Base-by-base conservation (phyloP, 2,113 vertebrate genomes). In the Oreotrochilus melanogaster region DNA sequence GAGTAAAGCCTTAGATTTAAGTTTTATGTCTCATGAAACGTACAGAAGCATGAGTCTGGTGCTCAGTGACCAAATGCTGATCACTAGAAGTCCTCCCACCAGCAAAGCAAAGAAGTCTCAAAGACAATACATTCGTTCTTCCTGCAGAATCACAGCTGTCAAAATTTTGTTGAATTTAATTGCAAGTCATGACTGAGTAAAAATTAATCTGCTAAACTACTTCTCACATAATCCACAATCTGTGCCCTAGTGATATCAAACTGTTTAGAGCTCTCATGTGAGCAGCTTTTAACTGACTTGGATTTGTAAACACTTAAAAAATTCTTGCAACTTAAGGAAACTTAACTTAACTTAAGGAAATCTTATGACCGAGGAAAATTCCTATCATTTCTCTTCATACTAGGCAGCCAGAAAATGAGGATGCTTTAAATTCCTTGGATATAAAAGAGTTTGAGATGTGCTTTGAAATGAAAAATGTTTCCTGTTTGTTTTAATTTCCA, bases 291-390 rank as follows among this genome's bases (percentile, higher is more conserved):
- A 57, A 76, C 39, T 43, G 61, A 64, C 48, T 64, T 2, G 4
- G 33, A 23, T 82, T 88, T 78, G 85, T 78, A 95, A 96, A 96
- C 88, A 93, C 90, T 95, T 10, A 93, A 82, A 39, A 85, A 82
- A 88, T 93, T 95, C 85, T 82, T 96, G 74, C 53, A 93, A 82
- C 66, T 92, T 82, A 71, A 94, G 66, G 54, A 92, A 96, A 95
- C n/a, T n/a, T n/a, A n/a, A n/a, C n/a, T n/a, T n/a, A 93, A 82
- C 66, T 92, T 82, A 71, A 94, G 66, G 54, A 92, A 96, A 95
- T 73, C 66, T 88, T 92, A 45, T 24, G 92, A 73, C 11, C 65
- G 66, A 42, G 27, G 54, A 88, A 93, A 96, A 95, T 93, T 88
- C 92, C 65, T 96, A 15, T 53, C 78, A 85, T 96, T 96, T 88